Evolutionary conservation across 2,113 vertebrate species (phyloP), one percentile per base, ranked within the genome.

Genomic region (Upupa epops): DNA sequence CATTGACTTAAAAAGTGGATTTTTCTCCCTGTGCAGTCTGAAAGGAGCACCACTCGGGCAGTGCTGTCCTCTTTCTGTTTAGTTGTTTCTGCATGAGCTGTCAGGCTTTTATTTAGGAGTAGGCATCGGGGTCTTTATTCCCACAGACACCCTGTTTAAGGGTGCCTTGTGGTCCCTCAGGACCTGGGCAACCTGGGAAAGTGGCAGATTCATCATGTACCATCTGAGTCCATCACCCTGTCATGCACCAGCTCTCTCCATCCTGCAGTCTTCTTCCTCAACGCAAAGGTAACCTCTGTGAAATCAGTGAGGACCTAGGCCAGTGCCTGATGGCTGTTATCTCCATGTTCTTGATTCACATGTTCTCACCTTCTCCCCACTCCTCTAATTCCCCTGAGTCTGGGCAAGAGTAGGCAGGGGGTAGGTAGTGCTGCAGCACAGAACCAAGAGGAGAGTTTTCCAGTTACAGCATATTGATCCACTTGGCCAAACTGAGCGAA

Each of bases 141-240:
- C 74, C n/a, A 49, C 68, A 26, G 52, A 69, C 3, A 2, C 49
- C 3, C 9, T 77, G 5, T 70, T 59, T 59, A 61, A 71, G 29
- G 42, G n/a, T 31, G 28, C 15, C 54, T 71, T 34, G 32, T 55
- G 28, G 42, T 79, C 40, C 42, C n/a, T 7, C 21, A 25, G 87
- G 48, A 87, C 58, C 9, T 22, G 24, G 52, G n/a, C 65, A 73
- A 80, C 58, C 11, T 22, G 24, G 56, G n/a, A 60, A 73, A 80
- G 51, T 0, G 1, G 48, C n/a, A 80, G 9, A 48, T 48, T 65
- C 36, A 16, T 46, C 2, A 13, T 37, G 25, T 37, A 49, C 37
- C 46, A 17, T 8, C 48, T 0, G 0, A 26, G 13, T 25, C 37
- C 29, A 14, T 7, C 22, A 45, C 21, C 16, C 8, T 19, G 26